A percentile compares a stretch with the other conserved stretches of the same genome.
These are phyloP conservation scores for Laterallus jamaicensis DNA, from an alignment of 2,113 vertebrate genomes.

Conservation along the genomic window DNA sequence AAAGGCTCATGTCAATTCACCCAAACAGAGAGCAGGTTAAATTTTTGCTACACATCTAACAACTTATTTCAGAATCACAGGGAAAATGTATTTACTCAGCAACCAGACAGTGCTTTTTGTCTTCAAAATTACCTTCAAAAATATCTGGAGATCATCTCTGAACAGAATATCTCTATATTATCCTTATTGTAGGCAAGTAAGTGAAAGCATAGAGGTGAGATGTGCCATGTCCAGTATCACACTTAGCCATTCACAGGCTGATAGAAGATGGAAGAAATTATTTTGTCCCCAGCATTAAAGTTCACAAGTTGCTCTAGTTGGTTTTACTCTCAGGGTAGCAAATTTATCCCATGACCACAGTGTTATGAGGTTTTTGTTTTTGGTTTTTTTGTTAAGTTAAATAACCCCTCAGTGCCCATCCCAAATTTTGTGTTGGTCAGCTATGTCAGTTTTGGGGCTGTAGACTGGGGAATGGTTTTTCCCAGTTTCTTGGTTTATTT, in stretches of 20 bases:
- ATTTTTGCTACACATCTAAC: background rate
- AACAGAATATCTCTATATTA: background rate
- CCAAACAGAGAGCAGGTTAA: background rate
- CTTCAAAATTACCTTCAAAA: background rate
- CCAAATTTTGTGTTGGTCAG: background rate
- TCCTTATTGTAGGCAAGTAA: background rate
- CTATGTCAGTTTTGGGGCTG: rapidly evolving
- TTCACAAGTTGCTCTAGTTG: background rate
- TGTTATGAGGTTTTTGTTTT: background rate
- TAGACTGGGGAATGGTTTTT: background rate
- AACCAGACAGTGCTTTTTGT: background rate
- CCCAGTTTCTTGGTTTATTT: background rate
- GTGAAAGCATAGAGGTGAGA: background rate
- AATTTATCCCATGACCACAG: background rate
- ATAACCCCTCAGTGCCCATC: background rate
- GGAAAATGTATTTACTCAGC: background rate
- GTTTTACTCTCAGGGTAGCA: background rate
- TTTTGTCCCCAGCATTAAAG: background rate
- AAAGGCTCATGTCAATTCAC: background rate
- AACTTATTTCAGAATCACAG: background rate
- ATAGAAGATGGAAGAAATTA: background rate
- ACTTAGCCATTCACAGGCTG: background rate
- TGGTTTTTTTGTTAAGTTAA: background rate
- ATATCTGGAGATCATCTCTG: background rate
- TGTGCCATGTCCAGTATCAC: background rate